A percentile compares a stretch with the other conserved stretches of the same genome.
phyloP scores from a whole-genome alignment of 2,888 invertebrate species.

The Andrena chrysosceles region DNA sequence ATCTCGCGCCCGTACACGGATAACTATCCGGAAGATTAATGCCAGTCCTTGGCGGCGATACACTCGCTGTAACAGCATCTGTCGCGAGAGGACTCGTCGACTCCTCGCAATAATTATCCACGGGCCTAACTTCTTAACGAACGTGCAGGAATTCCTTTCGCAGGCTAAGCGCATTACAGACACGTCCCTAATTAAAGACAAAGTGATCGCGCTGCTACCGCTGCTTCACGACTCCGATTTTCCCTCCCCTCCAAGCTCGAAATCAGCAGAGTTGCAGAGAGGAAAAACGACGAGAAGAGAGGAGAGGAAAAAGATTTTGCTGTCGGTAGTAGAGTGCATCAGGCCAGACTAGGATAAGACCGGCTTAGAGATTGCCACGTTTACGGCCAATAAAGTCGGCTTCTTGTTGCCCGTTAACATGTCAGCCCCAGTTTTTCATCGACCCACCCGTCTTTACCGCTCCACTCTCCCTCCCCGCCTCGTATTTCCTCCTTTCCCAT shows the following conservation, averaged over 20 bases:
- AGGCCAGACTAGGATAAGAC: slow-evolving; percentile 74
- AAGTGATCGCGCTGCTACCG: background rate
- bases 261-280: background rate
- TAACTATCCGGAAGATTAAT: slow-evolving; percentile 59
- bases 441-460: slow-evolving; percentile 62
- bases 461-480: slow-evolving; percentile 46
- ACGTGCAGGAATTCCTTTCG: slow-evolving; percentile 29
- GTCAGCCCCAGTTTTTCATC: slow-evolving; percentile 83
- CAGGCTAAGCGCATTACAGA: background rate
- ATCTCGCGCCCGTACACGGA: slow-evolving; percentile 44
- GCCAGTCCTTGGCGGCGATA: slow-evolving; percentile 41
- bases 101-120: slow-evolving; percentile 42
- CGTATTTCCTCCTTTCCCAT: slow-evolving; percentile 37
- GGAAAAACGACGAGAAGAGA: background rate
- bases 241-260: background rate
- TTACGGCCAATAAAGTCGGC: slow-evolving; percentile 83
- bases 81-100: slow-evolving; percentile 25
- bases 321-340: slow-evolving; percentile 57
- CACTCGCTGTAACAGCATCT: slow-evolving; percentile 17
- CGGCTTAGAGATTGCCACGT: slow-evolving; percentile 80
- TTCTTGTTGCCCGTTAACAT: slow-evolving; percentile 83
- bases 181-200: slow-evolving; percentile 25
- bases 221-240: background rate
- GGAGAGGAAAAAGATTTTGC: slow-evolving; percentile 39
- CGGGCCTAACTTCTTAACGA: background rate